These are phyloP conservation scores for Xestia sexstrigata DNA, from an alignment of 2,888 invertebrate genomes.

Conservation along the genomic window DNA sequence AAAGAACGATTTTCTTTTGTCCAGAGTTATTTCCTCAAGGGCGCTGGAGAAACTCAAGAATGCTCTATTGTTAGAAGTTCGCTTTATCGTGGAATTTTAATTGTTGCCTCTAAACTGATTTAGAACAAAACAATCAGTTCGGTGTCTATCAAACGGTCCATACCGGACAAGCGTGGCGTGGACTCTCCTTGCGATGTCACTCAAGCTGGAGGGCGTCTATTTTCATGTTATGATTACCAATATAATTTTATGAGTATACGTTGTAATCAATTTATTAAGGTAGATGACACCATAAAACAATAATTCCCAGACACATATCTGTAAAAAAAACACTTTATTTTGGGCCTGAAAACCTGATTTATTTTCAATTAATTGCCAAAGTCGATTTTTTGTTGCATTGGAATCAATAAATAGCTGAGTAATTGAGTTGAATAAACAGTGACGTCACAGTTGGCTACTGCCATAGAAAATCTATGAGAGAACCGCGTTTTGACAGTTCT, in stretches of 20 bases:
- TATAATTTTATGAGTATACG: background rate
- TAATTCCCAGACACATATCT: too few species aligned
- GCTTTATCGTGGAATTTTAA: conserved; percentile 41
- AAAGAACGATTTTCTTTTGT: background rate
- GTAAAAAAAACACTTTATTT: too few species aligned
- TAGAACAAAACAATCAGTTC: conserved; percentile 44
- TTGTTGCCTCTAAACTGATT: conserved; percentile 35
- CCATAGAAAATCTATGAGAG: too few species aligned
- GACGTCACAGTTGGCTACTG: too few species aligned
- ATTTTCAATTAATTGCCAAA: too few species aligned
- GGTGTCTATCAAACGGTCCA: conserved; percentile 47
- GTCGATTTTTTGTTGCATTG: too few species aligned
- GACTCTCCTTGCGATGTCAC: conserved; percentile 52
- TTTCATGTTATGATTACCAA: conserved; percentile 12
- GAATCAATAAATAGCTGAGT: too few species aligned
- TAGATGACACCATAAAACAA: too few species aligned
- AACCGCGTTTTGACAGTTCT: too few species aligned
- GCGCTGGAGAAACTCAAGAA: conserved; percentile 12
- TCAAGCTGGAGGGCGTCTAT: conserved; percentile 47
- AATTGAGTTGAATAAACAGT: too few species aligned
- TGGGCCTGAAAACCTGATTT: too few species aligned
- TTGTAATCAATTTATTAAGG: background rate
- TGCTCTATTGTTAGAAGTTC: conserved; percentile 38
- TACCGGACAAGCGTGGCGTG: conserved; percentile 49
- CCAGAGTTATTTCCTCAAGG: conserved; percentile 25